phyloP scores from a whole-genome alignment of 2,113 vertebrate species.

The Myotis davidii region DNA sequence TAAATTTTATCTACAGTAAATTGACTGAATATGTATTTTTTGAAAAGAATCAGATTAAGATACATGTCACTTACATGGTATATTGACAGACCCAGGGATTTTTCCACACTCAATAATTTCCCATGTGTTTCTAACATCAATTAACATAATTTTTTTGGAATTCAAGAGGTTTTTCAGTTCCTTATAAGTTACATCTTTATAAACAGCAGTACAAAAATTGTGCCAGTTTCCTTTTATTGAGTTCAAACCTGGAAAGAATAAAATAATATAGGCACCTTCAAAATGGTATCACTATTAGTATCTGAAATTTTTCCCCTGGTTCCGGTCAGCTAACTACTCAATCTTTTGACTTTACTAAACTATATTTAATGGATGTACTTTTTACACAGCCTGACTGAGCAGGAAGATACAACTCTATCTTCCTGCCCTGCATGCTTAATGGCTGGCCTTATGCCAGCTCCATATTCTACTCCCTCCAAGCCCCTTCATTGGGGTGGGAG shows the following conservation, averaged over 20 bases:
- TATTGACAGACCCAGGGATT: slow-evolving; percentile 92
- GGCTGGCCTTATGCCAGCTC: not conserved
- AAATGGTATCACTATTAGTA: not conserved
- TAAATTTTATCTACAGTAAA: slow-evolving; percentile 37
- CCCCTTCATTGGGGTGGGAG: not conserved
- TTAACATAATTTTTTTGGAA: slow-evolving; percentile 81
- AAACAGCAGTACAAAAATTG: slow-evolving; percentile 79
- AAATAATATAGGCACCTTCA: not conserved
- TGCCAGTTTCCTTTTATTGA: slow-evolving; percentile 58
- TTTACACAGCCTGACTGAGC: not conserved
- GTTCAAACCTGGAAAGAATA: slow-evolving; percentile 66
- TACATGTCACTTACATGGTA: slow-evolving; percentile 89
- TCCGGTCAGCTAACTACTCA: not conserved
- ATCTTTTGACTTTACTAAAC: not conserved
- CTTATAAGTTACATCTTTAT: slow-evolving; percentile 85
- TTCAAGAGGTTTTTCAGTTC: slow-evolving; percentile 91
- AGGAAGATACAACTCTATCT: not conserved
- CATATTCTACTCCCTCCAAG: not conserved
- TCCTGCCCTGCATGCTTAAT: not conserved
- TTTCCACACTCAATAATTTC: slow-evolving; percentile 90
- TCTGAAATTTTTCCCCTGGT: not conserved
- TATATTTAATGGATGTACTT: not conserved
- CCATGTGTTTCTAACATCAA: slow-evolving; percentile 95
- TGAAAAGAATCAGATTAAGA: slow-evolving; percentile 2
- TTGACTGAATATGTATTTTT: not conserved